Conservation (phyloP, 2,888 invertebrate genomes). For the Ypsolopha scabrella region DNA sequence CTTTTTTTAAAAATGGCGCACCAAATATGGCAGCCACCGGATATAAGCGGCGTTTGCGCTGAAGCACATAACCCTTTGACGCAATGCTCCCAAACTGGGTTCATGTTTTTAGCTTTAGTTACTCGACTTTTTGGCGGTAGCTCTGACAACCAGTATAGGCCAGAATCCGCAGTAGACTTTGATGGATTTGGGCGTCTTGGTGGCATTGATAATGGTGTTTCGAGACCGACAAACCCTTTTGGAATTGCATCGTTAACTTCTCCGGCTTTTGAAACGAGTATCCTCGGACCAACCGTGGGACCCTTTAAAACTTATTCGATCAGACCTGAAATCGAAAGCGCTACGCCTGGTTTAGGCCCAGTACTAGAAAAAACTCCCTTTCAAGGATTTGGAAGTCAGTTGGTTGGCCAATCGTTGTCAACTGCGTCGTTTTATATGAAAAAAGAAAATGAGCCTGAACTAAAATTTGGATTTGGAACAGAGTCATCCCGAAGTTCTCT, state of each 20-base stretch:
- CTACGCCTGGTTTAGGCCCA: conserved; percentile 14
- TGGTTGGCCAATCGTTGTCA: conserved; percentile 10
- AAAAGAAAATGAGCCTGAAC: conserved; percentile 15
- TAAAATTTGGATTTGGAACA: conserved; percentile 18
- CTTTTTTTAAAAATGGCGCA: conserved; percentile 23
- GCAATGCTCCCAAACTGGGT: conserved; percentile 69
- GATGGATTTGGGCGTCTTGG: background rate
- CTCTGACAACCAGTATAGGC: conserved; percentile 24
- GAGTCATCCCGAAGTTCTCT: conserved; percentile 5
- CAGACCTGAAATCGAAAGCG: no score
- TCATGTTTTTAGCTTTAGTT: conserved; percentile 70
- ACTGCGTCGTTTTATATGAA: conserved; percentile 26
- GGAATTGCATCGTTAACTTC: conserved; percentile 2
- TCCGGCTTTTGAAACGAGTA: conserved; percentile 8
- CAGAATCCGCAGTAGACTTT: background rate
- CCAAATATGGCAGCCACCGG: conserved; percentile 65
- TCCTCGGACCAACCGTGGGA: conserved; percentile 4
- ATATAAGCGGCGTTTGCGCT: conserved; percentile 65
- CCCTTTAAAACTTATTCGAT: background rate
- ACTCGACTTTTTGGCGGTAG: conserved; percentile 69
- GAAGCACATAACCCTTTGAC: conserved; percentile 63
- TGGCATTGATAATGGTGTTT: no score
- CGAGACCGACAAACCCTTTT: background rate
- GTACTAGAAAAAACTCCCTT: conserved; percentile 16
- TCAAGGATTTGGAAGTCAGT: conserved; percentile 4